Evolutionary conservation across 2,888 invertebrate genomes (phyloP).

Genomic region (Stenodema calcarata): DNA sequence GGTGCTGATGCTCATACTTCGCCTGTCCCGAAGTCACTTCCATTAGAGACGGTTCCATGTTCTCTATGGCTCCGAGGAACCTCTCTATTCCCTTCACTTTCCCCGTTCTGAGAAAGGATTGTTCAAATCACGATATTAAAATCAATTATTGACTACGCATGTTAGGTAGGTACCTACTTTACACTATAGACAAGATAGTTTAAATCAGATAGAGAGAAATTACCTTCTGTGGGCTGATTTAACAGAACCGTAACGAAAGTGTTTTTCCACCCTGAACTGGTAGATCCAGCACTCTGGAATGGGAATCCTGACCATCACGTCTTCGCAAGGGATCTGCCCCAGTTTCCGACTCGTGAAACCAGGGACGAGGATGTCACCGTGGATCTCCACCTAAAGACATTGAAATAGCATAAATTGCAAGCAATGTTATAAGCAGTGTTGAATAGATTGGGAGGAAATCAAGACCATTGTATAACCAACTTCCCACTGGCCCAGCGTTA

Average conservation of each 20-base stretch:
- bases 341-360: constrained; percentile 95
- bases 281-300: constrained; percentile 99
- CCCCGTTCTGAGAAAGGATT: constrained; percentile 68
- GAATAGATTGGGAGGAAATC: too few relatives aligned
- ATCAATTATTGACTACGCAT: too few relatives aligned
- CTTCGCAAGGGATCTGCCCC: constrained; percentile 96
- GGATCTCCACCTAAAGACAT: constrained; percentile 83
- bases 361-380: constrained; percentile 94
- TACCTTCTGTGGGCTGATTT: constrained; percentile 84
- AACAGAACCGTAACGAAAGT: constrained; percentile 96
- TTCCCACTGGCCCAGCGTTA: too few relatives aligned
- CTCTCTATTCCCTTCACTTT: constrained; percentile 93
- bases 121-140: too few relatives aligned
- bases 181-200: neutral
- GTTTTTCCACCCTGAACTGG: constrained; percentile 96
- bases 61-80: constrained; percentile 89
- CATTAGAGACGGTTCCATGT: constrained; percentile 87
- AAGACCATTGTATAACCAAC: too few relatives aligned
- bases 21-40: constrained; percentile 96
- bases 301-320: constrained; percentile 94
- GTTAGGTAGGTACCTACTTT: too few relatives aligned
- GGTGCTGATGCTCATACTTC: constrained; percentile 98
- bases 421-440: too few relatives aligned
- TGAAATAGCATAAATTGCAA: too few relatives aligned
- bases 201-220: neutral